Conservation (phyloP, 2,113 vertebrate genomes). For the Scartelaos histophorus region DNA sequence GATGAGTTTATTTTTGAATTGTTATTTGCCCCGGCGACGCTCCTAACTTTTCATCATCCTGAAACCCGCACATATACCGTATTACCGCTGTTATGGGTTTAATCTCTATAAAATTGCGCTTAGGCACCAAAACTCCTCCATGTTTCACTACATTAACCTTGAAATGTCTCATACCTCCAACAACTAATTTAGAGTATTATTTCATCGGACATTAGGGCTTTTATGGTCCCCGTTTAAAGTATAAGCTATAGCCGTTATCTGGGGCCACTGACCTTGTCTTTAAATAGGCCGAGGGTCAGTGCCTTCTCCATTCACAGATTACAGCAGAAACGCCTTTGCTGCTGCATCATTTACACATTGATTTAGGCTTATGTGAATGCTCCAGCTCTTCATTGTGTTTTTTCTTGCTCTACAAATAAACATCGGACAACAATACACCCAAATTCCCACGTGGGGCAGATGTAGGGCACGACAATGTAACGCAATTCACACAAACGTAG, state of each 20-base stretch:
- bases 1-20: no score
- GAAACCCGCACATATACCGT: no score
- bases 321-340: background rate
- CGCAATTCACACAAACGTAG: background rate
- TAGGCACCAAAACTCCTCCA: background rate
- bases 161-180: background rate
- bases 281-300: background rate
- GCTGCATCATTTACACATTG: background rate
- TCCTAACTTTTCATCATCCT: no score
- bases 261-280: background rate
- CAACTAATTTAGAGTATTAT: background rate
- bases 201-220: background rate
- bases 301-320: background rate
- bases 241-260: background rate
- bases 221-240: background rate
- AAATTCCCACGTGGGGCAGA: background rate
- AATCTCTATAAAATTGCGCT: background rate
- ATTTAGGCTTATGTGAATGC: background rate
- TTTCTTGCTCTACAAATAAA: background rate
- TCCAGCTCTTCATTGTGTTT: background rate
- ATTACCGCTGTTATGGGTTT: background rate
- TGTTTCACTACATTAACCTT: background rate
- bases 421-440: background rate
- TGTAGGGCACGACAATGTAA: background rate
- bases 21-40: no score